Evolutionary conservation across 2,113 vertebrate species (phyloP).

Genomic region (Callospermophilus lateralis): DNA sequence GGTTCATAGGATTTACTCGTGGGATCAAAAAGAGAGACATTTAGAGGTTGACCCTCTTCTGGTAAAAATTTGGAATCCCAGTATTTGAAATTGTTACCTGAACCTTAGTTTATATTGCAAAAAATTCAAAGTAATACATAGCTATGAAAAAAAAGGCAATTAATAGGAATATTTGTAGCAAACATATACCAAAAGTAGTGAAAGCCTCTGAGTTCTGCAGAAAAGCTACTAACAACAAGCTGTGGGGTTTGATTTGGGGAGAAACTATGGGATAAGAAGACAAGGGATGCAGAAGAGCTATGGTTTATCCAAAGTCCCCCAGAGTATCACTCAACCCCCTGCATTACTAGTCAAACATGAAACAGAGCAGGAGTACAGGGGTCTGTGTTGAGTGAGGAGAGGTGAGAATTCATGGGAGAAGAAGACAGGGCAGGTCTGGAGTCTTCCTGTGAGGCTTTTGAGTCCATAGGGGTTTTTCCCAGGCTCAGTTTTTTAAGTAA

Average conservation of each 20-base stretch:
- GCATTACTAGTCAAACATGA: neutral
- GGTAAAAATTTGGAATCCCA: neutral
- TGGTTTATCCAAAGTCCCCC: neutral
- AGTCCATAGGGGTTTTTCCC: neutral
- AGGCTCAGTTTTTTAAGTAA: neutral
- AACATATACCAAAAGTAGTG: neutral
- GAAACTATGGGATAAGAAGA: neutral
- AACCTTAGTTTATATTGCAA: neutral
- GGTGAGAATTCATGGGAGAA: neutral
- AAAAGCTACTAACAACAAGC: neutral
- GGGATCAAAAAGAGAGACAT: neutral
- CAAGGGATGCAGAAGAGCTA: neutral
- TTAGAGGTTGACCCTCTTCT: neutral
- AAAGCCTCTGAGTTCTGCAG: neutral
- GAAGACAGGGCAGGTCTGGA: neutral
- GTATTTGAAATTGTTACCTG: neutral
- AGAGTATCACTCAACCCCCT: neutral
- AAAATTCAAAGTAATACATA: neutral
- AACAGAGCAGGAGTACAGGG: neutral
- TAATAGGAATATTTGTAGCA: neutral
- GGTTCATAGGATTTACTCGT: neutral
- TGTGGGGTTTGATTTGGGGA: neutral
- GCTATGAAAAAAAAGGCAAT: neutral
- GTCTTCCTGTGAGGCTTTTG: neutral
- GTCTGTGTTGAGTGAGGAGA: neutral